Evolutionary conservation across 2,888 invertebrate species (phyloP).

Genomic region (Embidobia sp.): DNA sequence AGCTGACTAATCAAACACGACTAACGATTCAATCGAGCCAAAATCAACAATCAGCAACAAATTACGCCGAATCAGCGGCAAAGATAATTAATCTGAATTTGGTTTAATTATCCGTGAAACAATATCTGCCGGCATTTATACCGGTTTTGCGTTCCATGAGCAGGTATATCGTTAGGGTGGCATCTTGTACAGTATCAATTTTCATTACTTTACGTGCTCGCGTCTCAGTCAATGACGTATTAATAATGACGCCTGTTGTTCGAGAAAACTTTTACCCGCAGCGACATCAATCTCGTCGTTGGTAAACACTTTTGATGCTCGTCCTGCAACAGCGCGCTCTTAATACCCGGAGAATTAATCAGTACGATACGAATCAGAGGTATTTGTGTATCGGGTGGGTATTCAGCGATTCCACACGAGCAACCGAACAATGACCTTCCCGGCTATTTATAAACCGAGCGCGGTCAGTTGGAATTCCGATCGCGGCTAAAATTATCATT

Average conservation of each 20-base stretch:
- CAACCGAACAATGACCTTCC: constrained; percentile 47
- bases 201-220: constrained; percentile 46
- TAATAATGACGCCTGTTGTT: constrained; percentile 52
- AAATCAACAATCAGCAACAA: no score
- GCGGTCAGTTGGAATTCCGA: constrained; percentile 21
- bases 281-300: constrained; percentile 44
- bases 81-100: constrained; percentile 40
- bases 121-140: constrained; percentile 40
- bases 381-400: no score
- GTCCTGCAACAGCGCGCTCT: constrained; percentile 35
- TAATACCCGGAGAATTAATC: constrained; percentile 58
- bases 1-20: neutral
- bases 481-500: constrained; percentile 48
- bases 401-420: constrained; percentile 23
- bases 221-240: constrained; percentile 41
- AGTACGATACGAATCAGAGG: constrained; percentile 45
- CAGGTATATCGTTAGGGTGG: constrained; percentile 24
- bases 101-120: constrained; percentile 31
- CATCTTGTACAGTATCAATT: constrained; percentile 38
- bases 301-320: constrained; percentile 49
- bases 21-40: constrained; percentile 6
- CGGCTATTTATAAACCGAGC: constrained; percentile 38
- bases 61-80: neutral
- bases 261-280: constrained; percentile 40
- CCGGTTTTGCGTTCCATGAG: neutral